Evolutionary conservation across 2,888 invertebrate species (phyloP), one percentile per base, ranked within the genome.

Genomic region (Drosophila longiperda): DNA sequence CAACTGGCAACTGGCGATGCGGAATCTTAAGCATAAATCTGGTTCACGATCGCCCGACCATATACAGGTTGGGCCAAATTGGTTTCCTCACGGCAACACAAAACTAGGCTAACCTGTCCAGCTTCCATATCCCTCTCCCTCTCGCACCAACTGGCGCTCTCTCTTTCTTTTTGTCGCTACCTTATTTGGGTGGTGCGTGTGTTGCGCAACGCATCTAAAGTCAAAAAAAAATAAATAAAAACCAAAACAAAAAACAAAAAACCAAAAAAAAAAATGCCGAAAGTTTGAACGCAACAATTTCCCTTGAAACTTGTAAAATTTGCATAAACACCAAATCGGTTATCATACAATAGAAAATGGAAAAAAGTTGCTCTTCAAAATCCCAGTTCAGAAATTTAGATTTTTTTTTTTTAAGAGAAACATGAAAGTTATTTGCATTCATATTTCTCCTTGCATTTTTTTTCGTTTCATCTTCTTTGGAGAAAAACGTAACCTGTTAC

Each of bases 91-190:
- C 53, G 11, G 15, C 52, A 26, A 38, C 38, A 57, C 50, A 42
- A 67, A 80, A 77, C 76, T 77, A 77, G 77, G 77, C 80, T 77
- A 77, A 77, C 77, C 77, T 80, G 77, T 77, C 62, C 65, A 54
- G 40, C 33, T 42, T 59, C 17, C 33, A 34, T n/a, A 29, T 11
- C n/a, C n/a, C 42, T 8, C 54, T 8, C 34, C 12, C 26, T 38
- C 26, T 38, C 26, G 15, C 15, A 5, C 11, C 9, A 17, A 2
- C 32, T 20, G 32, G 7, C 12, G 32, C 40, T 40, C 26, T 15
- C 15, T 20, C 12, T 42, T 12, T 34, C 40, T 17, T 12, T 36
- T 26, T 17, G 32, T 34, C 17, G 49, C 53, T 69, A 49, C 64
- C 70, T 79, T 75, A 60, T 49, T 76, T 69, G 76, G 76, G 75